Conservation (phyloP, 2,113 vertebrate genomes). For the cattle (Bos taurus) region ARS-UCD2.0 NC_037328.1:51916501-51917000, state of each 20-base stretch:
- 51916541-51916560: slow-evolving; percentile 30
- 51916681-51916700: background rate
- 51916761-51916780: background rate
- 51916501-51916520: background rate
- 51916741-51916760: background rate
- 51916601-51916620: background rate
- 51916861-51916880: background rate
- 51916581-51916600: background rate
- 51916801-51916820: background rate
- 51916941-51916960: background rate
- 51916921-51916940: background rate
- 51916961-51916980: background rate
- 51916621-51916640: background rate
- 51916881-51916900: background rate
- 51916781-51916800: background rate
- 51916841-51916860: background rate
- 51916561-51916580: slow-evolving; percentile 6
- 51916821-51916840: background rate
- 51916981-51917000: background rate
- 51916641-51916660: background rate
- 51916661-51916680: slow-evolving; percentile 9
- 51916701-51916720: background rate
- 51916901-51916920: rapidly evolving
- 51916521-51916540: slow-evolving; percentile 23
- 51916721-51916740: background rate